phyloP scores from a whole-genome alignment of 2,797 vertebrate genomes.

The Acanthornis magna region DNA sequence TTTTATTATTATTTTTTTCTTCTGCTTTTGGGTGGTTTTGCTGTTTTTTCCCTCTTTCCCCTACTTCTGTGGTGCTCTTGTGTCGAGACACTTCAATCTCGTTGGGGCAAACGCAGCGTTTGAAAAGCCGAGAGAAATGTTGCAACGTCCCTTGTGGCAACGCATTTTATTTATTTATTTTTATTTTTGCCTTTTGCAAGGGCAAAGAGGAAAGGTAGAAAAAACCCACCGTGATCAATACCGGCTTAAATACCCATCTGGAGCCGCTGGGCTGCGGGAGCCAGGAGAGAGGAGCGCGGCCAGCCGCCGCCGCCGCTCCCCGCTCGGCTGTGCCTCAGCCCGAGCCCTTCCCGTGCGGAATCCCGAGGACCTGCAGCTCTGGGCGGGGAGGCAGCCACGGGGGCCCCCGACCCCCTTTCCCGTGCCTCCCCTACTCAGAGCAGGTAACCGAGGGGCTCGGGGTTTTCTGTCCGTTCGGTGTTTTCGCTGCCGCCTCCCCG shows the following conservation, averaged over 20 bases:
- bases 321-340: background rate
- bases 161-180: background rate
- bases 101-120: background rate
- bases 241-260: background rate
- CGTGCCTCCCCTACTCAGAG: background rate
- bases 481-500: background rate
- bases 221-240: background rate
- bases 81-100: background rate
- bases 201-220: background rate
- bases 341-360: background rate
- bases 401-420: background rate
- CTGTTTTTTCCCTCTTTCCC: background rate
- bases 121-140: background rate
- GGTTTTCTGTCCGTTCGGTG: background rate
- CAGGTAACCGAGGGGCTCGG: background rate
- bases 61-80: background rate
- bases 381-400: background rate
- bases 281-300: background rate
- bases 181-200: background rate
- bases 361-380: background rate
- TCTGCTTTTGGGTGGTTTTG: background rate
- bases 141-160: constrained; percentile 19
- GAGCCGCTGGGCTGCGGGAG: background rate
- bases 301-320: background rate
- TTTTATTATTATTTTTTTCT: background rate